Conservation (phyloP, 2,113 vertebrate species). For the Myrmecophaga tridactyla region DNA sequence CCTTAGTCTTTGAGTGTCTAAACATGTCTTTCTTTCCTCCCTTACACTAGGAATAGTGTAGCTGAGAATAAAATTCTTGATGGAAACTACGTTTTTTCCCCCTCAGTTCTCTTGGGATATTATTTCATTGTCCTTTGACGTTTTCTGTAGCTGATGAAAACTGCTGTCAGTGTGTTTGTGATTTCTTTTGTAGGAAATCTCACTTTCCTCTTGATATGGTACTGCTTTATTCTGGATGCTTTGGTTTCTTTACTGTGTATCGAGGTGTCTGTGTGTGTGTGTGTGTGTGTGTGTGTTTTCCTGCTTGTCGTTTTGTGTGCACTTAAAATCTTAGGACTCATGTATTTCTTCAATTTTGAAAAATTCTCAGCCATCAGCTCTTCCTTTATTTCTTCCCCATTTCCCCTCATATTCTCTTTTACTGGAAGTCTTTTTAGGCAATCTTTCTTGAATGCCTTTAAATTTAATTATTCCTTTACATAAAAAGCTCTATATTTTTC, state of each 20-base stretch:
- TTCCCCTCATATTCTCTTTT: neutral
- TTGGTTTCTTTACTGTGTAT: neutral
- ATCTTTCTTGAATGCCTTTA: neutral
- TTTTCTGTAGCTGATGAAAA: neutral
- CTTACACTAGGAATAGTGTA: neutral
- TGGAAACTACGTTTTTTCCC: neutral
- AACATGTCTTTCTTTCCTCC: neutral
- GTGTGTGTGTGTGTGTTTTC: neutral
- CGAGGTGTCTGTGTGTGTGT: neutral
- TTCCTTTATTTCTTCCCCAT: neutral
- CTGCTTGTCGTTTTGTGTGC: neutral
- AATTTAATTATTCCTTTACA: neutral
- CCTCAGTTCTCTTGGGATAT: neutral
- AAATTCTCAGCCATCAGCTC: neutral
- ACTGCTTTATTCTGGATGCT: neutral
- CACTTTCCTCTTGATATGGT: neutral
- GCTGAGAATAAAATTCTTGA: neutral
- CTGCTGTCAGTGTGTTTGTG: neutral
- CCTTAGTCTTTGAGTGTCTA: neutral
- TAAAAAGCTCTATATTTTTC: neutral
- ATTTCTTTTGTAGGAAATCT: neutral
- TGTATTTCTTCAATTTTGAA: neutral
- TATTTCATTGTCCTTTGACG: neutral
- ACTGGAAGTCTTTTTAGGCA: neutral
- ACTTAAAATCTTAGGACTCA: neutral